Evolutionary conservation across 2,797 vertebrate species (phyloP).

Genomic region (Sphenopsis melanotis): DNA sequence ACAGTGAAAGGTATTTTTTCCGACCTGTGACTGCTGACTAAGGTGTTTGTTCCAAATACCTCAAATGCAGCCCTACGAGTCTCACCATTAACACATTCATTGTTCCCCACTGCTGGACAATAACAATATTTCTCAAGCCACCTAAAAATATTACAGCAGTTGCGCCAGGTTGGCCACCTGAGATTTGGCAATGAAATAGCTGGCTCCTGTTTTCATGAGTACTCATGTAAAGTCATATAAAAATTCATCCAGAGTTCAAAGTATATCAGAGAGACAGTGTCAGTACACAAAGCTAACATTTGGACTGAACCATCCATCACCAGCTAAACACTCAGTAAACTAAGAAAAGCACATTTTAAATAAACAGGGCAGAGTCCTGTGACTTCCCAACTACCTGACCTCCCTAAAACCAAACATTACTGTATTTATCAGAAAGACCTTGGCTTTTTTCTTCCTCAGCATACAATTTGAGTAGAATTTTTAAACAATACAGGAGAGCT

Average conservation of each 20-base stretch:
- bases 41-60: conserved; percentile 1
- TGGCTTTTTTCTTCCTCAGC: not conserved
- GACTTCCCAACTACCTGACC: not conserved
- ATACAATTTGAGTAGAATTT: not conserved
- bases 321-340: conserved; percentile 7
- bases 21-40: conserved; percentile 28
- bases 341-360: not conserved
- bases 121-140: conserved; percentile 35
- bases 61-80: not conserved
- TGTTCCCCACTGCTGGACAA: not conserved
- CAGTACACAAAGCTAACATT: conserved; percentile 23
- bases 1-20: conserved; percentile 2
- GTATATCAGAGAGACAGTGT: conserved; percentile 4
- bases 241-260: conserved; percentile 49
- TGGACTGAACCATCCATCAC: conserved; percentile 11
- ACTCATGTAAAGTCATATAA: conserved; percentile 20
- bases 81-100: conserved; percentile 21
- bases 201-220: conserved; percentile 2
- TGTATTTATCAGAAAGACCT: not conserved
- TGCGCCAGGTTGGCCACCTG: conserved; percentile 9
- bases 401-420: not conserved
- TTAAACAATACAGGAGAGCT: not conserved
- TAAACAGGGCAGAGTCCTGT: not conserved
- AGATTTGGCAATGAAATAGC: conserved; percentile 6
- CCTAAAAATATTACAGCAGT: conserved; percentile 46